phyloP scores from a whole-genome alignment of 2,113 vertebrate genomes.

The Paraplagusia blochii region DNA sequence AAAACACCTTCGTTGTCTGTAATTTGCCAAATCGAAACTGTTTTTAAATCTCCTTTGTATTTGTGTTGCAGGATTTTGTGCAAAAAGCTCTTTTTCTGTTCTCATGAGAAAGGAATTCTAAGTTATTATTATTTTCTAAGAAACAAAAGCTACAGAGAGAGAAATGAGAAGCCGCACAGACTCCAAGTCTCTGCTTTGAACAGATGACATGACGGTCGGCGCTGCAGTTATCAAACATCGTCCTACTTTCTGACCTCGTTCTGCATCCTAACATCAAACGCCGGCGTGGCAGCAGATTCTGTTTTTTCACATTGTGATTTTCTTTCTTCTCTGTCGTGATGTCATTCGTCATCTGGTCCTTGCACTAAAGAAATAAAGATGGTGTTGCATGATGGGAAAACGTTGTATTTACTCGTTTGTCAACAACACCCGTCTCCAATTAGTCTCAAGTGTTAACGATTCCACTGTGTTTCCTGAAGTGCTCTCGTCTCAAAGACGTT shows the following conservation, averaged over 20 bases:
- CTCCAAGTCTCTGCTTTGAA: constrained; percentile 3
- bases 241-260: constrained; percentile 33
- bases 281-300: constrained; percentile 1
- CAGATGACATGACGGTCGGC: constrained; percentile 1
- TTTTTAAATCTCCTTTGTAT: constrained; percentile 12
- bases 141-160: background rate
- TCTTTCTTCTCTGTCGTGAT: constrained; percentile 15
- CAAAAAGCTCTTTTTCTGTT: background rate
- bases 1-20: background rate
- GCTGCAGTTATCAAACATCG: constrained; percentile 8
- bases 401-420: no score
- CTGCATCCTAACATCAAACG: background rate
- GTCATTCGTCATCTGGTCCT: constrained; percentile 31
- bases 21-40: background rate
- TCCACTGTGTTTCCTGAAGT: no score
- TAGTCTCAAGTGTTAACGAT: no score
- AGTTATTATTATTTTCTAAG: constrained; percentile 13
- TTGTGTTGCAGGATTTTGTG: constrained; percentile 8
- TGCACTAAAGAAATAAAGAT: constrained; percentile 50
- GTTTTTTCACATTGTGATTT: constrained; percentile 17
- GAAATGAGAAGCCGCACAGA: no score
- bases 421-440: no score
- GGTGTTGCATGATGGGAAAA: constrained; percentile 26
- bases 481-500: no score
- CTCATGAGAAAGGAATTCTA: background rate